Evolutionary conservation across 2,888 invertebrate species (phyloP), one percentile per base, ranked within the genome.

Genomic region (Anarsia innoxiella): DNA sequence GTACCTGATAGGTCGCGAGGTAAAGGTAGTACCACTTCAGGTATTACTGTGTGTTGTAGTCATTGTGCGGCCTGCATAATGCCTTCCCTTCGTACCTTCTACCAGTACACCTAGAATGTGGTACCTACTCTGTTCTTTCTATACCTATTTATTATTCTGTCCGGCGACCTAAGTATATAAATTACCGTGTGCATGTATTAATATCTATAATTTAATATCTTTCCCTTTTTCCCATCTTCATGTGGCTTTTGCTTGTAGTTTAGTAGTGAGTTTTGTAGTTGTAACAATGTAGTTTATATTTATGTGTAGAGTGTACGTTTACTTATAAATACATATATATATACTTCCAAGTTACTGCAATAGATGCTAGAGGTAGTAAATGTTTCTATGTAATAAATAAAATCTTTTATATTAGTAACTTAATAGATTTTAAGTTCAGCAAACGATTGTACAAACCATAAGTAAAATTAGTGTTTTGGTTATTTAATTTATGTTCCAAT

Each of bases 1-100:
- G 26, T 99, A 97, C 87, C 88, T 99, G 61, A 97, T 99, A 79
- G 99, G 98, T 48, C 89, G 94, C 68, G 95, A 96, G 86, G 86
- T 86, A 83, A 83, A 82, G 91, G 91, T 59, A 83, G 82, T 83
- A 84, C 80, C 80, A 82, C 73, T 80, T 75, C 83, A 78, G 78
- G 83, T 82, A 73, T 78, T 83, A 83, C 78, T 83, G 84, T 76
- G 79, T 83, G 80, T 80, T 56, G 79, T 84, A 83, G 78, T 73
- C 83, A 78, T 82, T 84, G 84, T 82, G 83, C 79, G 75, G 71
- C 75, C 79, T 72, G 82, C 82, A 83, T 80, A 83, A 83, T 79
- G 80, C 65, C 69, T 64, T 71, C 69, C 76, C 67, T 59, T 67
- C 66, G 61, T 67, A 65, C 68, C 69, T 68, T 65, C 62, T 67